These are phyloP conservation scores for Sphenopsis melanotis DNA, from an alignment of 2,797 vertebrate genomes.

Conservation along the genomic window DNA sequence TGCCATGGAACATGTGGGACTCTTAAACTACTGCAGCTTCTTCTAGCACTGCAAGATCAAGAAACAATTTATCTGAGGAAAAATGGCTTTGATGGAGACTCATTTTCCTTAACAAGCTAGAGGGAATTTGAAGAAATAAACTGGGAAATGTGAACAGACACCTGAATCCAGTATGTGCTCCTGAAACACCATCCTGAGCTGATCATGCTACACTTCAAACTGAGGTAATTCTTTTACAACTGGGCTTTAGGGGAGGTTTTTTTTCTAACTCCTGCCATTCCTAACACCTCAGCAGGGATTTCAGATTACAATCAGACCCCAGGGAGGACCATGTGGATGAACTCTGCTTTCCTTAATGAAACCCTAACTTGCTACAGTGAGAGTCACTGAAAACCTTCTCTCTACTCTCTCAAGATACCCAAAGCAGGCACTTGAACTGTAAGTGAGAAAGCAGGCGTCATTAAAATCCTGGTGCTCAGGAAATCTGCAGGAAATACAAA, in stretches of 20 bases:
- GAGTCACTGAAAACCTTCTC: background rate
- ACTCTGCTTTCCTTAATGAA: conserved; percentile 18
- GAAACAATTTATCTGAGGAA: background rate
- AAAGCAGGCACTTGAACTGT: background rate
- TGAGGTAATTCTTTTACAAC: background rate
- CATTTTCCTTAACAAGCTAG: background rate
- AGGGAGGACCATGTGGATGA: background rate
- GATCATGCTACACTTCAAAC: background rate
- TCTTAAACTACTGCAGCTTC: background rate
- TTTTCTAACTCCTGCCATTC: conserved; percentile 27
- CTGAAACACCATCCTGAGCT: background rate
- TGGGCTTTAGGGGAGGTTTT: conserved; percentile 1
- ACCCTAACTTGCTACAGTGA: background rate
- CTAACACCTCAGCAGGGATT: conserved; percentile 45
- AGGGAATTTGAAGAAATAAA: conserved; percentile 14
- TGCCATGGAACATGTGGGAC: background rate
- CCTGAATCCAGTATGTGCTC: background rate
- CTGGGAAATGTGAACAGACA: conserved; percentile 8
- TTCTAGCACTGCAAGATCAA: background rate
- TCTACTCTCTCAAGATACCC: background rate
- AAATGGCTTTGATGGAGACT: background rate
- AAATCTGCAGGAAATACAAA: conserved; percentile 31
- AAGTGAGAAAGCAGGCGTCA: conserved; percentile 24
- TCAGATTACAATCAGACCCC: conserved; percentile 49
- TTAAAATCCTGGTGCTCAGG: background rate